These are phyloP conservation scores for Apteryx owenii DNA, from an alignment of 2,113 vertebrate genomes.

Conservation along the genomic window DNA sequence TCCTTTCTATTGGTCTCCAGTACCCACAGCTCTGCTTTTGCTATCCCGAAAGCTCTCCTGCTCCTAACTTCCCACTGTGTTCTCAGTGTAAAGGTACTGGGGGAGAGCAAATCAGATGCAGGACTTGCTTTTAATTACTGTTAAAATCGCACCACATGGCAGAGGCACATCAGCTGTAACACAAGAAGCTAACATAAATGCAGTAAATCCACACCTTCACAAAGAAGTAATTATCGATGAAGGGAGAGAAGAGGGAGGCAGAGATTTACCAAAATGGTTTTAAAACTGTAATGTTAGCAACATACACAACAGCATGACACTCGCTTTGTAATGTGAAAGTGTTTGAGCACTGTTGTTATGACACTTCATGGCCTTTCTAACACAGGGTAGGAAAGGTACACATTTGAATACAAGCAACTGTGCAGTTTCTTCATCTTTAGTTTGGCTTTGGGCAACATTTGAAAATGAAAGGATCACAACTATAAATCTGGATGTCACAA, in stretches of 20 bases:
- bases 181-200: neutral
- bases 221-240: neutral
- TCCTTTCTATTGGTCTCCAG: neutral
- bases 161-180: neutral
- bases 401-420: neutral
- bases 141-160: neutral
- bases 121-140: neutral
- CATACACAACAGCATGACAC: neutral
- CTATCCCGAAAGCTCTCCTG: neutral
- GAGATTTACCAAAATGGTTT: neutral
- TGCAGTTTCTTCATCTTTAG: neutral
- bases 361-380: neutral
- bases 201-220: neutral
- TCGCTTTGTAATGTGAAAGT: neutral
- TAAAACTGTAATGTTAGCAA: neutral
- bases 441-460: neutral
- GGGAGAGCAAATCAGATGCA: neutral
- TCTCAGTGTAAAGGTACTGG: neutral
- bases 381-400: neutral
- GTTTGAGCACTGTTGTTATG: neutral
- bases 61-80: neutral
- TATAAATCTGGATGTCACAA: conserved; percentile 13
- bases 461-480: conserved; percentile 5
- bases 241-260: neutral
- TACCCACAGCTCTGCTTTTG: neutral